Evolutionary conservation across 2,113 vertebrate genomes (phyloP).

Genomic region (Amblyopsis rosae): DNA sequence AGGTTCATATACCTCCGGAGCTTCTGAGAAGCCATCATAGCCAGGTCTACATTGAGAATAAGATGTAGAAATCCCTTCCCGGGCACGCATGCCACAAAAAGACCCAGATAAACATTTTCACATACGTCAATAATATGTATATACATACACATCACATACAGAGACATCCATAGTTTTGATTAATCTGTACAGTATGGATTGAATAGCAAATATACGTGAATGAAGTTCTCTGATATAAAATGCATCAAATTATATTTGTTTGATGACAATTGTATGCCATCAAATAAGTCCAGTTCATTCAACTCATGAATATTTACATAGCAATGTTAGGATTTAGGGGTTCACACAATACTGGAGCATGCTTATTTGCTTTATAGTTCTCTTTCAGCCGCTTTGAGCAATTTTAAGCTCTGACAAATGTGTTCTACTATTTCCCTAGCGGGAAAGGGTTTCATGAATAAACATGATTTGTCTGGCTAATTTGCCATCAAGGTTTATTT

Average conservation of each 20-base stretch:
- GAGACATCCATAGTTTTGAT: no score
- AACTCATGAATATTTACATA: no score
- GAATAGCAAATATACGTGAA: no score
- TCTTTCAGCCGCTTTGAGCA: no score
- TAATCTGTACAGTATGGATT: no score
- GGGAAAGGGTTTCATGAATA: background rate
- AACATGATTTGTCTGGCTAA: constrained; percentile 16
- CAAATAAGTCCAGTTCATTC: no score
- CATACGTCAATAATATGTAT: background rate
- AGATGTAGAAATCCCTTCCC: background rate
- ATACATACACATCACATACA: background rate
- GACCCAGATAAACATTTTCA: background rate
- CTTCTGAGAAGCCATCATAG: constrained; percentile 34
- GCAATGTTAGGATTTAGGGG: no score
- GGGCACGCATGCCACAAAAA: background rate
- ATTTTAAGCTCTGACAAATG: constrained; percentile 1
- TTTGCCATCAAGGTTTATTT: constrained; percentile 31
- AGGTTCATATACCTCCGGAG: constrained; percentile 19
- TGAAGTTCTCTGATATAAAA: no score
- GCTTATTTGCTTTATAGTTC: no score
- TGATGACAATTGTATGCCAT: no score
- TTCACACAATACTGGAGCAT: no score
- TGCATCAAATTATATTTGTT: no score
- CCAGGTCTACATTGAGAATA: constrained; percentile 23
- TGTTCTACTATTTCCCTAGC: background rate